Conservation (phyloP, 2,797 vertebrate genomes). For the Knipowitschia caucasica region DNA sequence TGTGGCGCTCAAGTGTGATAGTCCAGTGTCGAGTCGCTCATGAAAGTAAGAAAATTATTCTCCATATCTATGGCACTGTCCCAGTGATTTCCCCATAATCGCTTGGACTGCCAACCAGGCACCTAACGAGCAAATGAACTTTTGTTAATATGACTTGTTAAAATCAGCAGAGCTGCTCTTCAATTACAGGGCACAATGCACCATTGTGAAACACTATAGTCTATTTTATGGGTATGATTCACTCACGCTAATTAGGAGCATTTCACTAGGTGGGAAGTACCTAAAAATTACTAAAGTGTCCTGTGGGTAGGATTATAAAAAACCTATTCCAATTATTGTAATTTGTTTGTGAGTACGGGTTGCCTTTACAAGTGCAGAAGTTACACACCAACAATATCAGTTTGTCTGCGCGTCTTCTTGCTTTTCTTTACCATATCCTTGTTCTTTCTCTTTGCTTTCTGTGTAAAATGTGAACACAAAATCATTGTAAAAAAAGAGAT, state of each 20-base stretch:
- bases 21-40: conserved; percentile 91
- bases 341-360: no score
- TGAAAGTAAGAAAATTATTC: conserved; percentile 86
- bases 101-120: conserved; percentile 87
- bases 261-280: no score
- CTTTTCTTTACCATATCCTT: conserved; percentile 87
- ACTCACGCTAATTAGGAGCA: no score
- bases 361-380: no score
- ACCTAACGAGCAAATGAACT: conserved; percentile 72
- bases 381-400: conserved; percentile 82
- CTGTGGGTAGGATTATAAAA: no score
- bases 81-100: conserved; percentile 89
- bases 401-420: conserved; percentile 77
- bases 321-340: no score
- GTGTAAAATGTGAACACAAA: not conserved
- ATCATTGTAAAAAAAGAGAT: not conserved
- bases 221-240: no score
- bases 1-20: conserved; percentile 91
- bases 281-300: no score
- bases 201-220: not conserved
- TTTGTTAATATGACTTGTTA: not conserved
- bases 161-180: not conserved
- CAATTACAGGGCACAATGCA: no score
- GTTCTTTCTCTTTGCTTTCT: conserved; percentile 86
- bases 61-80: conserved; percentile 92